phyloP scores from a whole-genome alignment of 2,888 invertebrate genomes.

The Dorcus parallelipipedus region DNA sequence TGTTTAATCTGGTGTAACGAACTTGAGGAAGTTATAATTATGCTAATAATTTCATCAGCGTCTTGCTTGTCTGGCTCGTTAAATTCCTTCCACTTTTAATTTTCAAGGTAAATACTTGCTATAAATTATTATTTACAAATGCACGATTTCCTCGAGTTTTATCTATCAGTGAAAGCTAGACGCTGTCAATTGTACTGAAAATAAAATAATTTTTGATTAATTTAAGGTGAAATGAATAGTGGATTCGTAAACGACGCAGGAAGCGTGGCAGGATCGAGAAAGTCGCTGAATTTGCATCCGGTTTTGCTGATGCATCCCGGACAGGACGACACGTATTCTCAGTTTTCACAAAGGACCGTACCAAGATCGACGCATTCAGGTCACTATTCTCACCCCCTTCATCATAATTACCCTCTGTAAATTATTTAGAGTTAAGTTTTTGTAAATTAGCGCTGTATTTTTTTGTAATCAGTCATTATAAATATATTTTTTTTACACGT shows the following conservation, averaged over 20 bases:
- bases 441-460: too few relatives aligned
- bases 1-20: too few relatives aligned
- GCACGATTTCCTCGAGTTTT: too few relatives aligned
- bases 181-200: too few relatives aligned
- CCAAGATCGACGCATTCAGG: conserved; percentile 46
- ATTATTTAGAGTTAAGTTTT: background rate
- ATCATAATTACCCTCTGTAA: conserved; percentile 51
- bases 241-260: conserved; percentile 83
- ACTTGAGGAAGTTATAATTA: too few relatives aligned
- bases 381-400: conserved; percentile 55
- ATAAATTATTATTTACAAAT: too few relatives aligned
- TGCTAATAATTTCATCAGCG: too few relatives aligned
- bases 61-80: too few relatives aligned
- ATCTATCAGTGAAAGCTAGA: too few relatives aligned
- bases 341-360: conserved; percentile 70
- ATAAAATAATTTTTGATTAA: background rate
- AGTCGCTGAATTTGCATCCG: conserved; percentile 82
- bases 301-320: conserved; percentile 75
- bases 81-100: too few relatives aligned
- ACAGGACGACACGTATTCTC: conserved; percentile 72
- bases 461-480: too few relatives aligned
- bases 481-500: too few relatives aligned
- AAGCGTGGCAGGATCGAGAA: conserved; percentile 77
- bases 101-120: background rate
- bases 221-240: conserved; percentile 82